Percentiles rank a stretch among this genome's conserved stretches.
phyloP scores from a whole-genome alignment of 2,888 invertebrate genomes.

The Brachypalpus laphriformis region DNA sequence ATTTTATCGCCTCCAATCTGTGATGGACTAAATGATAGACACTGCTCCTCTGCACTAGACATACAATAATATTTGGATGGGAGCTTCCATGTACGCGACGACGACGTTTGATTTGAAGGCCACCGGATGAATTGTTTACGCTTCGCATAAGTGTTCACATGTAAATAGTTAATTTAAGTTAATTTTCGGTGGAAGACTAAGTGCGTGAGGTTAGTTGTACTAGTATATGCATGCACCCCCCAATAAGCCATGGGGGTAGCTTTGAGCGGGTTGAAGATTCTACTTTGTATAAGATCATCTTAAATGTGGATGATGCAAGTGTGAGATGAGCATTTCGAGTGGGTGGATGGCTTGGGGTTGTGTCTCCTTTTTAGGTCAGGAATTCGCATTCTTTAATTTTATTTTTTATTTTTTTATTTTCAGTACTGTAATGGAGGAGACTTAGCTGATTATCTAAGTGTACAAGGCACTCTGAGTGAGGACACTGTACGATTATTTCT shows the following conservation, averaged over 20 bases:
- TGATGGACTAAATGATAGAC: constrained; percentile 41
- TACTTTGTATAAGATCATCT: constrained; percentile 13
- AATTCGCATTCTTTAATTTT: constrained; percentile 52
- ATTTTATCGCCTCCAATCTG: constrained; percentile 60
- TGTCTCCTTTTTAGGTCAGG: constrained; percentile 58
- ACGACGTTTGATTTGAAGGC: constrained; percentile 60
- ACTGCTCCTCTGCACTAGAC: constrained; percentile 37
- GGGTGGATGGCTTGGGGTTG: constrained; percentile 35
- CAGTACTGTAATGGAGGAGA: constrained; percentile 99
- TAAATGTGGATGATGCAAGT: constrained; percentile 49
- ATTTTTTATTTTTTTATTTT: constrained; percentile 80
- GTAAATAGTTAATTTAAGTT: constrained; percentile 71
- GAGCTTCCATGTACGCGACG: constrained; percentile 30
- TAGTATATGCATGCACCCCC: constrained; percentile 13
- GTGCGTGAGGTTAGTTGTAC: constrained; percentile 39
- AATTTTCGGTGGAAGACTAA: constrained; percentile 40
- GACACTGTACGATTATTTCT: constrained; percentile 98
- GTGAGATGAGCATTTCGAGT: constrained; percentile 31
- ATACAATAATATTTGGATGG: constrained; percentile 30
- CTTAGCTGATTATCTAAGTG: constrained; percentile 97
- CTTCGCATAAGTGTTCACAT: constrained; percentile 57
- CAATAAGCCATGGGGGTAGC: not conserved
- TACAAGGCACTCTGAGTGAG: constrained; percentile 97
- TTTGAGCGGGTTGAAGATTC: constrained; percentile 2
- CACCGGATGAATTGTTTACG: constrained; percentile 73